These are phyloP conservation scores for Myotis lucifugus DNA, from an alignment of 2,113 vertebrate genomes.

Conservation along the genomic window DNA sequence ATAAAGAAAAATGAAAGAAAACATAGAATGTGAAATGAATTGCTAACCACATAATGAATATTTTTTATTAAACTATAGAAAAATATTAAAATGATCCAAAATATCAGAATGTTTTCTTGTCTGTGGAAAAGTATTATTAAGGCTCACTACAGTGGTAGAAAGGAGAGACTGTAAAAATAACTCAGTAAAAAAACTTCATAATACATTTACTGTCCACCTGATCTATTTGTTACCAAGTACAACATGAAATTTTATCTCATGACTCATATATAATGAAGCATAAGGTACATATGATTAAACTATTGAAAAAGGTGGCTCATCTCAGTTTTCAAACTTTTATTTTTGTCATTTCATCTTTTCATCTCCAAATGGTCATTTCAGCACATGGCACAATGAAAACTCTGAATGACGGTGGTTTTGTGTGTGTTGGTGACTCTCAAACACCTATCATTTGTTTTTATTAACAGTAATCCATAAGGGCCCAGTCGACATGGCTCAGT, in stretches of 20 bases:
- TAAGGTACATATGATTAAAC: background rate
- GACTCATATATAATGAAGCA: background rate
- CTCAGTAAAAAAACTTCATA: background rate
- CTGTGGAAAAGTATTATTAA: background rate
- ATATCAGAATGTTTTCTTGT: background rate
- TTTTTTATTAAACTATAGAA: slow-evolving; percentile 1
- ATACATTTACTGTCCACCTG: background rate
- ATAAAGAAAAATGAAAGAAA: background rate
- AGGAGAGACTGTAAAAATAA: background rate
- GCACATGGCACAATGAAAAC: background rate
- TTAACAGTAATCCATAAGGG: background rate
- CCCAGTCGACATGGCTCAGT: no score
- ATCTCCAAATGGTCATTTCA: background rate
- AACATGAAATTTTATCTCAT: background rate
- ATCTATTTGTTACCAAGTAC: background rate
- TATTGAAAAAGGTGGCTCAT: background rate
- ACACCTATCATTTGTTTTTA: background rate
- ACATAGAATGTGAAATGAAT: background rate
- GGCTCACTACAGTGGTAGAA: background rate
- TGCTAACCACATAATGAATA: background rate
- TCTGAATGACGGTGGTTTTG: background rate
- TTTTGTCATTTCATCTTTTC: background rate
- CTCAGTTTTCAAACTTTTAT: background rate
- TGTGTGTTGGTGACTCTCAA: background rate
- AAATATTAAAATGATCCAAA: background rate